Base-by-base conservation (phyloP, 2,888 invertebrate genomes). In the Rhingia rostrata region DNA sequence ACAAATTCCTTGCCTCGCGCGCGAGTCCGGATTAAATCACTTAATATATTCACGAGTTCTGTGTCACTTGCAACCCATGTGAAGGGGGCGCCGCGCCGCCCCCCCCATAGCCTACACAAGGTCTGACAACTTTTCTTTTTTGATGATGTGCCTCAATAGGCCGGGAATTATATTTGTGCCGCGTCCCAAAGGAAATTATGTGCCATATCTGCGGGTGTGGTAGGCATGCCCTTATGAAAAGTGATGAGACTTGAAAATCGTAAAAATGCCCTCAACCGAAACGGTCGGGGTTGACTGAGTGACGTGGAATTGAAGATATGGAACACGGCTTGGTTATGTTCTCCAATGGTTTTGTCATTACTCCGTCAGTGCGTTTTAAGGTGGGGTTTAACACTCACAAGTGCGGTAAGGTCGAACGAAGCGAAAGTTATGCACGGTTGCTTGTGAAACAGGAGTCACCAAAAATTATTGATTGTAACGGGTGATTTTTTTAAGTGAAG, bases 181-280 rank as follows among this genome's bases (percentile, higher is more conserved):
- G n/a, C 14, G 74, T 84, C 85, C 85, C 85, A 77, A 33, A 85
- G 85, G 85, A 85, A 85, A 85, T 85, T 85, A 85, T 75, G 7
- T 75, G 54, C 56, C 22, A 22, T 12, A 64, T 47, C 37, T 12
- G 60, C 72, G 78, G 72, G 66, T 66, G 70, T 64, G 78, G 72
- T 63, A 33, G 60, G 45, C 4, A 41, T 5, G 60, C 39, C 54
- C 64, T 22, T 22, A 2, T 22, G 22, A 45, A 58, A 58, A 69
- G 43, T 58, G 60, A 64, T 75, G 61, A 70, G 63, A 49, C 63
- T 39, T 33, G 4, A 5, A 37, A 72, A 61, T 78, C 54, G 70
- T 70, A 77, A 75, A 82, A 82, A 64, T 3, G 51, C 67, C 69
- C 64, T 80, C 80, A 75, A 61, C 74, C 80, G 60, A 61, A 70